These are phyloP conservation scores for Neoscelio sp. DNA, from an alignment of 2,888 invertebrate genomes.

Conservation along the genomic window DNA sequence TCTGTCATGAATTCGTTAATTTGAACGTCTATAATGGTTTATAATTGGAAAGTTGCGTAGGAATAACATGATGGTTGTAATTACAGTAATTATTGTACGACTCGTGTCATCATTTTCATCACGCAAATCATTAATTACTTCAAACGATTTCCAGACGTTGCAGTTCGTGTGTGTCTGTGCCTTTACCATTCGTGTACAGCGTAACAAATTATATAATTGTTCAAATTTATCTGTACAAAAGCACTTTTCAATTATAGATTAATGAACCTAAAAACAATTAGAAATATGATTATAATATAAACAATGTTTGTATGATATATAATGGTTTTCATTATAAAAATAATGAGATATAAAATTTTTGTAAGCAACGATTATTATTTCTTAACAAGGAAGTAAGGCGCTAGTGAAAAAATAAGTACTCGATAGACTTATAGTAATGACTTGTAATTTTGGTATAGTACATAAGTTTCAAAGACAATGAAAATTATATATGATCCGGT, in stretches of 20 bases:
- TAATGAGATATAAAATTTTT: no score
- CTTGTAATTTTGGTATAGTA: no score
- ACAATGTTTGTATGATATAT: no score
- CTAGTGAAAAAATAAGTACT: no score
- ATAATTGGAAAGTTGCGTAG: conserved; percentile 49
- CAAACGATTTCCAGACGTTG: conserved; percentile 47
- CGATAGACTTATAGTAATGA: no score
- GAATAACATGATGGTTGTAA: conserved; percentile 49
- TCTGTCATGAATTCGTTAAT: conserved; percentile 45
- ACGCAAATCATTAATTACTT: conserved; percentile 53
- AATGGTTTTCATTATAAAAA: no score
- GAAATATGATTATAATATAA: no score
- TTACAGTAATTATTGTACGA: conserved; percentile 46
- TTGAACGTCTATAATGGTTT: conserved; percentile 30
- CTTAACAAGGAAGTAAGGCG: no score
- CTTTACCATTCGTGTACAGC: conserved; percentile 11
- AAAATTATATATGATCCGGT: no score
- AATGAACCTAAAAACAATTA: neutral
- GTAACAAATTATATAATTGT: conserved; percentile 39
- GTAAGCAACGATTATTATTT: no score
- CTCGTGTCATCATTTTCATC: conserved; percentile 38
- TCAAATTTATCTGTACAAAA: conserved; percentile 16
- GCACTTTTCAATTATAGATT: conserved; percentile 22
- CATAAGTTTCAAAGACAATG: no score
- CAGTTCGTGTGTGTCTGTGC: conserved; percentile 13